These are phyloP conservation scores for Tetrao urogallus DNA, from an alignment of 2,113 vertebrate genomes.

Conservation along the genomic window DNA sequence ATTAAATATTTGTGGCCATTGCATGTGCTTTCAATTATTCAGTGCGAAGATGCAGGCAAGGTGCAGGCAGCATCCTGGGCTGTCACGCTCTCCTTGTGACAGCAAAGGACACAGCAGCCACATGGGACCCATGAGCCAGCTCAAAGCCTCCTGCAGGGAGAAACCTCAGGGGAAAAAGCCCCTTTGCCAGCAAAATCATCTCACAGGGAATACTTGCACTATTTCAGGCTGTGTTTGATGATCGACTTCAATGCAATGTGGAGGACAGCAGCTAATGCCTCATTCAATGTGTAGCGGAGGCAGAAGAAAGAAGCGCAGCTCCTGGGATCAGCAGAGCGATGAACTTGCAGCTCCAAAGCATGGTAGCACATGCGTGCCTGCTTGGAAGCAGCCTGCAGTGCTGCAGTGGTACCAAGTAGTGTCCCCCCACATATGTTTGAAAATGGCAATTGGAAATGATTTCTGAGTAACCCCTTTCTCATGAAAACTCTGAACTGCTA, in stretches of 20 bases:
- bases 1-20: constrained; percentile 64
- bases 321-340: not conserved
- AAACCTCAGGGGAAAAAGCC: accelerated
- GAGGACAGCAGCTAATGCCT: not conserved
- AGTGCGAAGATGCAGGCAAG: not conserved
- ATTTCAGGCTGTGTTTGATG: not conserved
- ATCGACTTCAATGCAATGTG: not conserved
- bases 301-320: not conserved
- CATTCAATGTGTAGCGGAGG: not conserved
- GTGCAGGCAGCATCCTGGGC: not conserved
- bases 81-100: not conserved
- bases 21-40: constrained; percentile 55
- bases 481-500: not conserved
- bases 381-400: not conserved
- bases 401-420: not conserved
- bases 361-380: not conserved
- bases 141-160: not conserved
- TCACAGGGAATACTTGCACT: not conserved
- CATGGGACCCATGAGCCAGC: not conserved
- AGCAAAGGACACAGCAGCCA: not conserved
- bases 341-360: not conserved
- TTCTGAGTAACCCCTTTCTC: not conserved
- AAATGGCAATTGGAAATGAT: not conserved
- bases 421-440: not conserved
- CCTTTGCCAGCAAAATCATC: not conserved